A percentile compares a stretch with the other conserved stretches of the same genome.
Evolutionary conservation across 2,797 vertebrate genomes (phyloP).

Genomic region (Mormyrus proboscirostris): DNA sequence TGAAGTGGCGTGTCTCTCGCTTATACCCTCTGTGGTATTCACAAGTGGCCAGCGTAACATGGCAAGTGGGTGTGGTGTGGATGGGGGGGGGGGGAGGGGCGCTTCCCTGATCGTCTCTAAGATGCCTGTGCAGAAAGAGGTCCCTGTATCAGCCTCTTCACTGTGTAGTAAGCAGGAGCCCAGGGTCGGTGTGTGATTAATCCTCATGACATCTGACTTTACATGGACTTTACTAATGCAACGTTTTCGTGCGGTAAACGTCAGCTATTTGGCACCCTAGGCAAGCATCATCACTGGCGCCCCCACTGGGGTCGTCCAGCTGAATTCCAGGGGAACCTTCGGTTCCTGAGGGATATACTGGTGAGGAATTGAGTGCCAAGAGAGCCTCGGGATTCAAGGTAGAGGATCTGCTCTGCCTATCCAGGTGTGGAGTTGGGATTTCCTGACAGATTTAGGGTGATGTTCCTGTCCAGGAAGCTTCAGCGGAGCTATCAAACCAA

Average conservation of each 20-base stretch:
- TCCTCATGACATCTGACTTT: neutral
- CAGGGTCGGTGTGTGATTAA: neutral
- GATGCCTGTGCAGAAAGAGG: neutral
- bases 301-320: neutral
- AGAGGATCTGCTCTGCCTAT: neutral
- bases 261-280: neutral
- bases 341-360: neutral
- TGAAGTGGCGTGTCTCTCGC: neutral
- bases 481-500: neutral
- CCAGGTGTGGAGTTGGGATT: neutral
- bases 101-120: neutral
- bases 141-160: neutral
- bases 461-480: neutral
- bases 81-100: too few species aligned
- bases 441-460: neutral
- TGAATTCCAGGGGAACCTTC: neutral
- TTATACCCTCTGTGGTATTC: neutral
- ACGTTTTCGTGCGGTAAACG: neutral
- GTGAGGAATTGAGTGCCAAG: neutral
- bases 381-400: neutral
- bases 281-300: neutral
- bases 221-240: neutral
- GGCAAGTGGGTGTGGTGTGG: neutral
- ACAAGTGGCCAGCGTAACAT: neutral
- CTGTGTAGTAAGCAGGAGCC: neutral